Evolutionary conservation across 2,797 vertebrate species (phyloP), one percentile per base, ranked within the genome.

Genomic region (Microctenopoma stevenorrisi): DNA sequence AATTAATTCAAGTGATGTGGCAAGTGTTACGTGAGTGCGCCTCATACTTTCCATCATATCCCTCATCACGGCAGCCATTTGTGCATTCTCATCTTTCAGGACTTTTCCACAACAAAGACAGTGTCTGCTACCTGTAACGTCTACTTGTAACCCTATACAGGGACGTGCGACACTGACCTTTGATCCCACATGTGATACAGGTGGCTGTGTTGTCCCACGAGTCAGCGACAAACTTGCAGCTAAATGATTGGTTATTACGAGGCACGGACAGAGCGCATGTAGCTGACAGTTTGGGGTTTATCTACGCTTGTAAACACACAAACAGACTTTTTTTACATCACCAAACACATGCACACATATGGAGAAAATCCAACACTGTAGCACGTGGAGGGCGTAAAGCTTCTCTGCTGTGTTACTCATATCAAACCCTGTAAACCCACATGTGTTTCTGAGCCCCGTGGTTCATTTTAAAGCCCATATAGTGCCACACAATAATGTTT

Each of bases 121-220:
- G 12, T 10, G 9, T 68, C 44, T 62, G 74, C 74, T 62, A 65
- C 76, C 37, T 38, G 37, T 38, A 38, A 38, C 69, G 28, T 47
- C 55, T 64, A 58, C 60, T 37, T 82, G 91, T 89, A 92, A 94
- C 83, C 50, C 77, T 75, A 93, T 68, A 84, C 83, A 40, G 72
- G 49, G 81, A 91, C 88, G 79, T 87, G 84, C 88, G 88, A 84
- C 46, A 4, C 52, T 77, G 83, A 88, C 86, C 87, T 91, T 51
- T 87, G 82, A 92, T 87, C 87, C 78, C 55, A 55, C 13, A 40
- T 84, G 84, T 68, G 82, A 81, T 83, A 87, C 76, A 86, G 85
- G 87, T 81, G 86, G 82, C 82, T 7, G 75, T 64, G 74, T 71
- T 87, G 90, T 90, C 83, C 86, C 79, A 15, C 67, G 72, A 83